Base-by-base conservation (phyloP, 2,797 vertebrate genomes). In the Arremon brunneinucha region DNA sequence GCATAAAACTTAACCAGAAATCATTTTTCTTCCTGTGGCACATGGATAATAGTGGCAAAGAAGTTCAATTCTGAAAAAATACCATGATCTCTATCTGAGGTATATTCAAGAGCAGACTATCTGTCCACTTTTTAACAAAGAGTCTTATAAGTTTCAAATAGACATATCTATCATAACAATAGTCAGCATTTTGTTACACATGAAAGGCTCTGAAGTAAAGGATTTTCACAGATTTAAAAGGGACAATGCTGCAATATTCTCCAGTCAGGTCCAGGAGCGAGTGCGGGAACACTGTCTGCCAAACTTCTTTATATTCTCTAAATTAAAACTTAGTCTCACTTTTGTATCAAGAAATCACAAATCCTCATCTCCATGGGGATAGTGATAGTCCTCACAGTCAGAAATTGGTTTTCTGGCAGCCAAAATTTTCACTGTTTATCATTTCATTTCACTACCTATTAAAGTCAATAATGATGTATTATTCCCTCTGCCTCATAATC, bases 361-460 rank as follows among this genome's bases (percentile, higher is more conserved):
- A 79, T 86, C 77, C n/a, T 90, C 37, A 84, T 92, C 70, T 88
- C 87, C 60, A 14, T 93, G 71, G 83, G 83, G 63, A 93, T 43
- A 44, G 57, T 16, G 34, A 67, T 92, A 82, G 74, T 71, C 59
- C 12, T 95, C 19, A 8, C 49, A 72, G 55, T 76, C 79, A 93
- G 79, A 82, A 91, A 94, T 35, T 39, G 30, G 32, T 50, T 86
- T 94, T 65, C 63, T 84, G 80, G 74, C 83, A 93, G 92, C 34
- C 70, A 77, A 72, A 88, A 56, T 71, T 91, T 84, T 90, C 83
- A 32, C 34, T 76, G 64, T 96, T 95, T 90, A 44, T 90, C 62
- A 70, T 94, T 94, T 91, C 47, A 84, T 84, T 94, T 94, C 67
- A 60, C 60, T 94, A 34, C 80, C 85, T 94, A 56, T 44, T 94